Conservation (phyloP, 2,797 vertebrate genomes). For the Sebastes jordani region DNA sequence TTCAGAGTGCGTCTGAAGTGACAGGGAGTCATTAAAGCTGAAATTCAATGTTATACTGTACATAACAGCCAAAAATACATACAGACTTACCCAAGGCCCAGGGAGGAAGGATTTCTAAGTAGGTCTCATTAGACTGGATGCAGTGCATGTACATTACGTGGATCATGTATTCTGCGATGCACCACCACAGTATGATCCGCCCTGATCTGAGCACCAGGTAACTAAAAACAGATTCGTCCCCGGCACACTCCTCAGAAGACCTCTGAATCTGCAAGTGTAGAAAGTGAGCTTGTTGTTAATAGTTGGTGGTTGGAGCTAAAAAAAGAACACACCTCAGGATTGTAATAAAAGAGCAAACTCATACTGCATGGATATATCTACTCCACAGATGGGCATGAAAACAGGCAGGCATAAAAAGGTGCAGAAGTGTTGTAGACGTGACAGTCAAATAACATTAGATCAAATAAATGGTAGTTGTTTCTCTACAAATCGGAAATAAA, state of each 20-base stretch:
- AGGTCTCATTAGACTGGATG: constrained; percentile 87
- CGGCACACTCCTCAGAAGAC: constrained; percentile 63
- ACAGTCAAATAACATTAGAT: neutral
- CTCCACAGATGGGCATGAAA: neutral
- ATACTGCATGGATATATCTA: neutral
- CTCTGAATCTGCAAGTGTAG: constrained; percentile 83
- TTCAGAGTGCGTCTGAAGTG: constrained; percentile 2
- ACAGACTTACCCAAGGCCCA: constrained; percentile 91
- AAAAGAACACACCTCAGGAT: neutral
- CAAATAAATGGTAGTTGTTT: neutral
- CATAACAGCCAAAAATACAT: neutral
- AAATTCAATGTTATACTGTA: neutral
- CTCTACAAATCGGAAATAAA: neutral
- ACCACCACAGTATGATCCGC: constrained; percentile 92
- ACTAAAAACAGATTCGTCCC: constrained; percentile 49
- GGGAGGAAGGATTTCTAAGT: constrained; percentile 87
- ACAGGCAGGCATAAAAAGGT: neutral
- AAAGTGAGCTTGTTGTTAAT: constrained; percentile 2
- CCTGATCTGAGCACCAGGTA: constrained; percentile 73
- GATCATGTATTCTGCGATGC: constrained; percentile 91
- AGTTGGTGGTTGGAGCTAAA: neutral
- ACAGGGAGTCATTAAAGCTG: constrained; percentile 10
- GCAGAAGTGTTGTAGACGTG: neutral
- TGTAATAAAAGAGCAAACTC: neutral
- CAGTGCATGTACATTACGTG: constrained; percentile 95